Conservation (phyloP, 2,113 vertebrate genomes). For the Arenaria interpres region DNA sequence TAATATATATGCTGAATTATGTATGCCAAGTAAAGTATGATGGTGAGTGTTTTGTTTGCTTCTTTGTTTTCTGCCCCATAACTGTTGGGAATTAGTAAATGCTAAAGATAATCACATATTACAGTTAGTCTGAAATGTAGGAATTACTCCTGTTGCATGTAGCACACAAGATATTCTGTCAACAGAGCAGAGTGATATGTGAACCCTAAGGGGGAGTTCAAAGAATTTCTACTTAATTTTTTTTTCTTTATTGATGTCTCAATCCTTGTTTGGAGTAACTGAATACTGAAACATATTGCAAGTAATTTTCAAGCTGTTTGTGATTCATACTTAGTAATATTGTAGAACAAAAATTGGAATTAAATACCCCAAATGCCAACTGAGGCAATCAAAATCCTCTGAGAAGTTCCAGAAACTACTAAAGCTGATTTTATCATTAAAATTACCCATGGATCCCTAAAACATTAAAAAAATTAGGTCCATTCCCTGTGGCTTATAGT, state of each 20-base stretch:
- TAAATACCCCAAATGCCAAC: background rate
- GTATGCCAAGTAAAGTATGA: background rate
- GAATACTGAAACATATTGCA: background rate
- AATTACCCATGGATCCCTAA: background rate
- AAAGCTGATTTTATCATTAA: background rate
- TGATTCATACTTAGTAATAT: background rate
- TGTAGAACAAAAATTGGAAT: background rate
- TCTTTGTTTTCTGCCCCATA: background rate
- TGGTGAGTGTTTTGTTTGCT: background rate
- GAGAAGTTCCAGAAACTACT: background rate
- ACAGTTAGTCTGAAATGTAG: background rate
- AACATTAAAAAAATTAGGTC: background rate
- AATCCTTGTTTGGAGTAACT: background rate
- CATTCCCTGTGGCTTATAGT: rapidly evolving
- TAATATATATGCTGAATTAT: background rate
- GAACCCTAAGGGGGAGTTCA: background rate
- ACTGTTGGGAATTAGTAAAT: background rate
- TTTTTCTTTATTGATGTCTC: background rate
- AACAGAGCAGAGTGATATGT: background rate
- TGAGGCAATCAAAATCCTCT: background rate
- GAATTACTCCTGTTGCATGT: background rate
- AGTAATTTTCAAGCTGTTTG: background rate
- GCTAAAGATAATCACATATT: background rate
- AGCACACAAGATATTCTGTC: background rate
- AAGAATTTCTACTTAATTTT: background rate